Conservation (phyloP, 2,888 invertebrate species). For the Tortrix viridana region DNA sequence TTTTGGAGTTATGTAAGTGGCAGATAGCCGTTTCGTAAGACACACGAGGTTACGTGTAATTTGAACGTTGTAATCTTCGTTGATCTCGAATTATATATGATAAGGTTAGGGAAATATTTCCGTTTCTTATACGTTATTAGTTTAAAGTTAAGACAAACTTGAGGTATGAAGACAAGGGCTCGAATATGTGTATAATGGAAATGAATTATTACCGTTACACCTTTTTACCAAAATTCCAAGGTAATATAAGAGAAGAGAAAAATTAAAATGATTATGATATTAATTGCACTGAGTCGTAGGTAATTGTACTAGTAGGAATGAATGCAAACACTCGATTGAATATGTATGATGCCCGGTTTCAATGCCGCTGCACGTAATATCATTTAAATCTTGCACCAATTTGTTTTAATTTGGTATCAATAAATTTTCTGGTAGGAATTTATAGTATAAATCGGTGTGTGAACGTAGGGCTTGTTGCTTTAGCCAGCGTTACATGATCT, state of each 20-base stretch:
- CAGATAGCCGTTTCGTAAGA: constrained; percentile 1
- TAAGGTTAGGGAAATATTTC: constrained; percentile 28
- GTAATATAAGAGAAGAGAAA: background rate
- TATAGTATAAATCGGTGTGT: background rate
- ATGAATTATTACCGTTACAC: no score
- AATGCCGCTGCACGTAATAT: constrained; percentile 22
- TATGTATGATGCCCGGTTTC: constrained; percentile 28
- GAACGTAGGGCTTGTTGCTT: background rate
- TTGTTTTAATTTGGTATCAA: constrained; percentile 30
- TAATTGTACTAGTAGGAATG: constrained; percentile 21
- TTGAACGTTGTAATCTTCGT: constrained; percentile 22
- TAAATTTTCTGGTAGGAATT: constrained; percentile 19
- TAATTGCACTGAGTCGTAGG: constrained; percentile 2
- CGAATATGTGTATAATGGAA: background rate
- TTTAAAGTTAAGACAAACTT: background rate
- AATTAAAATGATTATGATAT: constrained; percentile 17
- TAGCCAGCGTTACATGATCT: no score
- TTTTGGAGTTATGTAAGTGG: background rate
- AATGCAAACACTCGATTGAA: constrained; percentile 28
- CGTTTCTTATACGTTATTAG: constrained; percentile 27
- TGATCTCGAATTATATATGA: constrained; percentile 26
- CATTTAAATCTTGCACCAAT: constrained; percentile 36
- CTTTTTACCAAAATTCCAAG: background rate
- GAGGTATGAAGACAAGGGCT: constrained; percentile 1
- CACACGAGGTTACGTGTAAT: constrained; percentile 25